These are phyloP conservation scores for Percopsis transmontana DNA, from an alignment of 2,113 vertebrate genomes.

Conservation along the genomic window DNA sequence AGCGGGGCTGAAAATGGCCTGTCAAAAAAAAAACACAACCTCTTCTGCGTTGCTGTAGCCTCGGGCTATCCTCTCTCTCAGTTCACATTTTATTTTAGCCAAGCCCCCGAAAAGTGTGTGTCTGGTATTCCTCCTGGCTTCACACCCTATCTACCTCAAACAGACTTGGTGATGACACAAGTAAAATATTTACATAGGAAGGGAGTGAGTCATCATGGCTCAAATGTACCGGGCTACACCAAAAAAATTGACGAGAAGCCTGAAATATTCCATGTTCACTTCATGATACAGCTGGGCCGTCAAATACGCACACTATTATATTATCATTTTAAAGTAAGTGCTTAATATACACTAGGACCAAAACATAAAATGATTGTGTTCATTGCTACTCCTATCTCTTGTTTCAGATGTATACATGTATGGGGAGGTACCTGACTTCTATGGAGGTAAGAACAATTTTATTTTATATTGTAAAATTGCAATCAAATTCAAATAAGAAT, in stretches of 20 bases:
- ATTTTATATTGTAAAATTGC: neutral
- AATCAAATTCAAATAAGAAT: neutral
- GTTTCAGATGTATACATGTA: conserved; percentile 63
- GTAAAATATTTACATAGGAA: neutral
- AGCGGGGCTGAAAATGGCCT: conserved; percentile 48
- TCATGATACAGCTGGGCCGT: too few relatives aligned
- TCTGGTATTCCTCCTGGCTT: conserved; percentile 6
- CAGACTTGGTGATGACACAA: neutral
- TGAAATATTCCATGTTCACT: conserved; percentile 7
- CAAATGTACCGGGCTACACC: conserved; percentile 4
- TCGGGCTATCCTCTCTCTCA: conserved; percentile 12
- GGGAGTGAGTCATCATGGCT: neutral
- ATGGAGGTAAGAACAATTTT: conserved; percentile 64
- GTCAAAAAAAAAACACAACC: conserved; percentile 28
- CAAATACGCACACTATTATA: neutral
- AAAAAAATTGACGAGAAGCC: neutral
- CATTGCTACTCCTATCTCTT: conserved; percentile 15
- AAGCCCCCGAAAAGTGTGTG: conserved; percentile 7
- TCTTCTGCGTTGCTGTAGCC: conserved; percentile 14
- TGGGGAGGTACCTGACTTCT: conserved; percentile 53
- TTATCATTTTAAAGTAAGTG: neutral
- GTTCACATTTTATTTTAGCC: conserved; percentile 33
- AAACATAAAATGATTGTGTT: neutral
- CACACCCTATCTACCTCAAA: conserved; percentile 23
- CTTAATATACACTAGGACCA: neutral